Conservation (phyloP, 2,797 vertebrate genomes). For the Heliangelus exortis region DNA sequence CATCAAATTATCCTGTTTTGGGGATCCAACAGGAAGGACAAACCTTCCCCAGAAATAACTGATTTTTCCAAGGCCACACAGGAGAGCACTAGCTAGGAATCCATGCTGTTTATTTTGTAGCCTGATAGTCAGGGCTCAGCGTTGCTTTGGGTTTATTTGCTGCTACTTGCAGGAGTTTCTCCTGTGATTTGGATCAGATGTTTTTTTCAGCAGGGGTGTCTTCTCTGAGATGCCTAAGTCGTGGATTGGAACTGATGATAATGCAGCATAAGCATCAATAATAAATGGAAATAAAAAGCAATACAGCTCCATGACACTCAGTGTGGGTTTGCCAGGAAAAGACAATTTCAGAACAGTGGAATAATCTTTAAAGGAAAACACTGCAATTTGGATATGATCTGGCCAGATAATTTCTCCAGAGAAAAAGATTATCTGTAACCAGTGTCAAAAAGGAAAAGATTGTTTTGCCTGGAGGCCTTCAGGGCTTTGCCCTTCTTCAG, state of each 20-base stretch:
- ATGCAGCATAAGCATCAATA: not conserved
- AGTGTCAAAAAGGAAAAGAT: not conserved
- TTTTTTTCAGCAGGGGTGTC: not conserved
- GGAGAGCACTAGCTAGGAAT: not conserved
- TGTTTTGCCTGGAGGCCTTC: fast-evolving
- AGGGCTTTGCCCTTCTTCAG: not conserved
- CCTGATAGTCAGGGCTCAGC: not conserved
- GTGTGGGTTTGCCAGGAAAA: not conserved
- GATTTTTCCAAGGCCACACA: not conserved
- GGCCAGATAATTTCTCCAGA: not conserved
- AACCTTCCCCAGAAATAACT: not conserved
- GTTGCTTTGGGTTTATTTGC: not conserved
- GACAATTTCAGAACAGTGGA: not conserved
- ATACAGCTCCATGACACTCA: not conserved
- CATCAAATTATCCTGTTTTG: not conserved
- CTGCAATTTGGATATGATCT: not conserved
- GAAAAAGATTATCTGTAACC: not conserved
- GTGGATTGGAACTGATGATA: not conserved
- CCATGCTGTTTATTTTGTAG: not conserved
- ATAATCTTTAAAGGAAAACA: not conserved
- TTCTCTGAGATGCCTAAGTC: not conserved
- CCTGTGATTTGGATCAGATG: not conserved
- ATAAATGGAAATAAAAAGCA: not conserved
- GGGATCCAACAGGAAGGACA: not conserved
- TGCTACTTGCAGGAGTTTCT: not conserved